Percentiles rank a stretch among this genome's conserved stretches.
phyloP scores from a whole-genome alignment of 2,888 invertebrate genomes.

The Synergus umbraculus region DNA sequence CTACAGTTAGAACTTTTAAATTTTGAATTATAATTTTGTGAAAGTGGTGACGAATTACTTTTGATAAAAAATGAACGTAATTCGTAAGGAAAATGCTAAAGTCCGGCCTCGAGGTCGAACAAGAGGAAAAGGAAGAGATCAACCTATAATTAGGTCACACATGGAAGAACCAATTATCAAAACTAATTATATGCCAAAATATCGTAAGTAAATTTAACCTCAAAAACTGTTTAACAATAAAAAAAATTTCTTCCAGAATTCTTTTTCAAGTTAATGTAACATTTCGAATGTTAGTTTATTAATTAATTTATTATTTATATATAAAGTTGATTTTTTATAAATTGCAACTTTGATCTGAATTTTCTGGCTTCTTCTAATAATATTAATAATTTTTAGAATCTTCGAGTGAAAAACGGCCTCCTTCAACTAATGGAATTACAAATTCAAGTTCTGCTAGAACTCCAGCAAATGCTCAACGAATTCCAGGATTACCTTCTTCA shows the following conservation, averaged over 20 bases:
- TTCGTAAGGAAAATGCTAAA: constrained; percentile 27
- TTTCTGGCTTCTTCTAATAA: not conserved
- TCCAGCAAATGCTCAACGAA: not conserved
- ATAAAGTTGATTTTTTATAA: not conserved
- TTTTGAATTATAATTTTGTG: not conserved
- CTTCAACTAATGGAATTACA: not conserved
- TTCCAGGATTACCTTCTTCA: constrained; percentile 1
- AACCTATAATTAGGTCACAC: not conserved
- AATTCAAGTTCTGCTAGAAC: constrained; percentile 24
- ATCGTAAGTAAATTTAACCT: constrained; percentile 6
- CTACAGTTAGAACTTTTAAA: too few species aligned
- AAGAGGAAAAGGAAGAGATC: constrained; percentile 21
- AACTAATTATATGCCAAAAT: not conserved
- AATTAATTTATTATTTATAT: too few species aligned
- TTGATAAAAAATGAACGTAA: constrained; percentile 22
- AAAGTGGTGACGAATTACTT: not conserved
- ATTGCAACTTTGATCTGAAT: not conserved
- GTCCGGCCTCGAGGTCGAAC: constrained; percentile 9
- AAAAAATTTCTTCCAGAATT: not conserved
- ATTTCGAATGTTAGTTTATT: too few species aligned
- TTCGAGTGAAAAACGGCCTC: not conserved
- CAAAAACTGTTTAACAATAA: not conserved
- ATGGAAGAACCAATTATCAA: not conserved
- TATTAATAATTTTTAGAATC: not conserved
- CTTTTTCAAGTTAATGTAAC: not conserved